A percentile compares a stretch with the other conserved stretches of the same genome.
Evolutionary conservation across 2,113 vertebrate genomes (phyloP).

Genomic region (Epinephelus moara): DNA sequence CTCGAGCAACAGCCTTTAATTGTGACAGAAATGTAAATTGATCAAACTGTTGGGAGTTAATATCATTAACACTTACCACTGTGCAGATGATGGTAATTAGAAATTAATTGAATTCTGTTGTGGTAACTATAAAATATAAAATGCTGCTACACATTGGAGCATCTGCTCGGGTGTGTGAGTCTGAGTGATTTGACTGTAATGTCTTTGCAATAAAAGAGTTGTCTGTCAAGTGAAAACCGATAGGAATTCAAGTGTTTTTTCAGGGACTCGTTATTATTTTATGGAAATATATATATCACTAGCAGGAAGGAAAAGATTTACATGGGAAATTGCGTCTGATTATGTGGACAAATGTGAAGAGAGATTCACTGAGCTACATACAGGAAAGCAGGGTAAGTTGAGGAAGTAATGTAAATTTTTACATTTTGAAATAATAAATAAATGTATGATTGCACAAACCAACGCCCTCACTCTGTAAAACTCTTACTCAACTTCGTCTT

Average conservation of each 20-base stretch:
- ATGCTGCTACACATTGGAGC: slow-evolving; percentile 16
- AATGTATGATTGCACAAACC: background rate
- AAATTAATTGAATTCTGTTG: slow-evolving; percentile 53
- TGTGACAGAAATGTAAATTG: slow-evolving; percentile 41
- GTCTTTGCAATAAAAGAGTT: slow-evolving; percentile 11
- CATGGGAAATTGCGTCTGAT: background rate
- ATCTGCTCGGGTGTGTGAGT: background rate
- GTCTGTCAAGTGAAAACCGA: slow-evolving; percentile 27
- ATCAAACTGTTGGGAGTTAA: slow-evolving; percentile 53
- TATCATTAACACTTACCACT: slow-evolving; percentile 48
- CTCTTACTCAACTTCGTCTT: slow-evolving; percentile 13
- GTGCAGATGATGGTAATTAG: slow-evolving; percentile 66
- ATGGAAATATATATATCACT: slow-evolving; percentile 11
- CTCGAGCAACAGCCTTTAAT: slow-evolving; percentile 5
- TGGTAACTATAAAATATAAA: slow-evolving; percentile 42
- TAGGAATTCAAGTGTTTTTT: slow-evolving; percentile 31
- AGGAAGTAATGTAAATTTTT: slow-evolving; percentile 2
- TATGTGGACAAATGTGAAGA: background rate
- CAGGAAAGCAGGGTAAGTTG: background rate
- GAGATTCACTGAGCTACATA: background rate
- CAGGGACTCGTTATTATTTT: background rate
- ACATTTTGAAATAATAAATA: no score
- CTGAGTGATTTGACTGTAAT: slow-evolving; percentile 7
- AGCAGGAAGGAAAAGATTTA: background rate
- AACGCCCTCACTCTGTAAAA: slow-evolving; percentile 3